phyloP scores from a whole-genome alignment of 30 jellyfish, hydroid and myxozoan species.

The Pseudorhiza aurosa region DNA sequence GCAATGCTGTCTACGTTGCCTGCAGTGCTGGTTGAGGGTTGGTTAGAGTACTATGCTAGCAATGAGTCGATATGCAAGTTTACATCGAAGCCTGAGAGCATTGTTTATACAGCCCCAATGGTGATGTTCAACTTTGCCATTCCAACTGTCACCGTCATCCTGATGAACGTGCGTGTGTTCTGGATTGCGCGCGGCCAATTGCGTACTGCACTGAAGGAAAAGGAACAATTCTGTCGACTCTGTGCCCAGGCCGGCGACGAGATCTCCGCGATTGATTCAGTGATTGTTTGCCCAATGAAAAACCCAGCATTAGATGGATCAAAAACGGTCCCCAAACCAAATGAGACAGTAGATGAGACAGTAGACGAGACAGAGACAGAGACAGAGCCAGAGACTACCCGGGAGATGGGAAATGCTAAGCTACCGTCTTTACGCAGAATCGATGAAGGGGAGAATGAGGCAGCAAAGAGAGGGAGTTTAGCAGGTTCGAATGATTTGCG shows the following conservation, averaged over 20 bases:
- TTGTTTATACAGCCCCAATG: constrained; percentile 57
- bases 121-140: constrained; percentile 35
- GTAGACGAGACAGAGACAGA: neutral
- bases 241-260: constrained; percentile 20
- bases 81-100: constrained; percentile 45
- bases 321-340: neutral
- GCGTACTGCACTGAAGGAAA: constrained; percentile 13
- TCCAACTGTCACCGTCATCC: constrained; percentile 39
- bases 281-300: neutral
- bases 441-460: too few relatives aligned
- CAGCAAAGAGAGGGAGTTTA: too few relatives aligned
- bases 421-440: neutral
- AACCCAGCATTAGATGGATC: neutral
- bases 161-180: constrained; percentile 55
- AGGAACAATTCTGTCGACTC: constrained; percentile 6
- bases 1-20: constrained; percentile 66
- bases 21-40: constrained; percentile 57
- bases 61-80: constrained; percentile 55
- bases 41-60: constrained; percentile 51
- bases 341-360: neutral
- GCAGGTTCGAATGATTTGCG: too few relatives aligned
- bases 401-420: neutral
- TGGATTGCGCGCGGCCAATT: constrained; percentile 50
- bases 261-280: constrained; percentile 3
- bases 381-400: neutral